These are phyloP conservation scores for Neolamprologus tretocephalus DNA, from an alignment of 2,113 vertebrate genomes.

Conservation along the genomic window DNA sequence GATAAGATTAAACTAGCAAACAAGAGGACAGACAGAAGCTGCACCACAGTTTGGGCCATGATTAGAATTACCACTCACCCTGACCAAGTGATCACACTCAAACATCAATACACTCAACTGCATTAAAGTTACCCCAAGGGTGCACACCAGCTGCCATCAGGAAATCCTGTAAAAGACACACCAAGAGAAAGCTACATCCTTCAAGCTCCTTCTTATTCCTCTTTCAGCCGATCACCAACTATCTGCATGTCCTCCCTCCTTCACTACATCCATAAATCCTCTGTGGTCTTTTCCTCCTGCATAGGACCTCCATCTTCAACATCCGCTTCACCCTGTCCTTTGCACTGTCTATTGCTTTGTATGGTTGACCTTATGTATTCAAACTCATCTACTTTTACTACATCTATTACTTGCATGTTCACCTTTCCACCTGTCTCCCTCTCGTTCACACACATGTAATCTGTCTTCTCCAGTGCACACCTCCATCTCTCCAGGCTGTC, in stretches of 20 bases:
- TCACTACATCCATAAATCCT: neutral
- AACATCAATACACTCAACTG: neutral
- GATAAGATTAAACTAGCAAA: neutral
- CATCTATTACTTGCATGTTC: neutral
- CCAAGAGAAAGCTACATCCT: neutral
- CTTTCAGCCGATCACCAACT: fast-evolving
- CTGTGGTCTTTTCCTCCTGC: neutral
- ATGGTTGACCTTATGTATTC: neutral
- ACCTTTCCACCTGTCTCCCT: neutral
- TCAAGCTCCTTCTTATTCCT: neutral
- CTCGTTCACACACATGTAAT: neutral
- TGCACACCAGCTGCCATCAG: neutral
- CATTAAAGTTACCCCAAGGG: neutral
- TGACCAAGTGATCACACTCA: neutral
- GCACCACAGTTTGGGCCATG: neutral
- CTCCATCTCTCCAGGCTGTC: neutral
- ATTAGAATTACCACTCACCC: neutral
- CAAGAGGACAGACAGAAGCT: neutral
- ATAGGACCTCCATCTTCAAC: fast-evolving
- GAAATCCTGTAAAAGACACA: neutral
- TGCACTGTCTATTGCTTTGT: neutral
- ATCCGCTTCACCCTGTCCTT: neutral
- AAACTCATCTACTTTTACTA: neutral
- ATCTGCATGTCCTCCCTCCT: neutral
- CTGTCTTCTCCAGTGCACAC: neutral